Evolutionary conservation across 2,888 invertebrate genomes (phyloP).

Genomic region (Diploptera punctata): DNA sequence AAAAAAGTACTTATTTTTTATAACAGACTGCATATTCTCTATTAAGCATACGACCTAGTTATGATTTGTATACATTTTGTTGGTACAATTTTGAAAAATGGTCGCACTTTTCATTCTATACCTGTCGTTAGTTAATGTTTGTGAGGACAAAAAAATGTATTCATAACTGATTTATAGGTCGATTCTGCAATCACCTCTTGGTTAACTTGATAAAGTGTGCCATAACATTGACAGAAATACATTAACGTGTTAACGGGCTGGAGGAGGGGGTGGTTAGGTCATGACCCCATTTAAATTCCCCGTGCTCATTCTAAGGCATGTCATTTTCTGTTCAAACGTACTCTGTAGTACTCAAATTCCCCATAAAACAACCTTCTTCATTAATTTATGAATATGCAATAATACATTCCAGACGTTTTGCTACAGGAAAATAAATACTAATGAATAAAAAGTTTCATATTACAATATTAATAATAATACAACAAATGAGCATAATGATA

Average conservation of each 20-base stretch:
- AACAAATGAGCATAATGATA: background rate
- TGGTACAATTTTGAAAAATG: conserved; percentile 27
- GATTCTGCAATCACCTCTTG: conserved; percentile 29
- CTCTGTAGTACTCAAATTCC: too few relatives aligned
- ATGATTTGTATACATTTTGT: conserved; percentile 24
- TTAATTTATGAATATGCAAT: too few relatives aligned
- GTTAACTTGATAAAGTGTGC: conserved; percentile 27
- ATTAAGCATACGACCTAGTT: conserved; percentile 13
- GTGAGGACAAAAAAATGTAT: conserved; percentile 13
- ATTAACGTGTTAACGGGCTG: conserved; percentile 21
- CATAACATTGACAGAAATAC: conserved; percentile 29
- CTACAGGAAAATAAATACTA: too few relatives aligned
- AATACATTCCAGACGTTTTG: too few relatives aligned
- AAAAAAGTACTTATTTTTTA: background rate
- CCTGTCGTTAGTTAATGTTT: conserved; percentile 29
- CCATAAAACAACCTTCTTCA: too few relatives aligned
- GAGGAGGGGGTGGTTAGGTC: background rate
- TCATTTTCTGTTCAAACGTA: too few relatives aligned
- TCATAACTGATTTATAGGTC: conserved; percentile 25
- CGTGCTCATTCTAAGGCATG: background rate
- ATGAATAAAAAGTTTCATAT: too few relatives aligned
- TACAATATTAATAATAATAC: too few relatives aligned
- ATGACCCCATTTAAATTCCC: conserved; percentile 14
- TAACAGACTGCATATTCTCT: background rate
- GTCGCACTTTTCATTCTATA: conserved; percentile 21